Base-by-base conservation (phyloP, 2,113 vertebrate species). In the Gadus macrocephalus region DNA sequence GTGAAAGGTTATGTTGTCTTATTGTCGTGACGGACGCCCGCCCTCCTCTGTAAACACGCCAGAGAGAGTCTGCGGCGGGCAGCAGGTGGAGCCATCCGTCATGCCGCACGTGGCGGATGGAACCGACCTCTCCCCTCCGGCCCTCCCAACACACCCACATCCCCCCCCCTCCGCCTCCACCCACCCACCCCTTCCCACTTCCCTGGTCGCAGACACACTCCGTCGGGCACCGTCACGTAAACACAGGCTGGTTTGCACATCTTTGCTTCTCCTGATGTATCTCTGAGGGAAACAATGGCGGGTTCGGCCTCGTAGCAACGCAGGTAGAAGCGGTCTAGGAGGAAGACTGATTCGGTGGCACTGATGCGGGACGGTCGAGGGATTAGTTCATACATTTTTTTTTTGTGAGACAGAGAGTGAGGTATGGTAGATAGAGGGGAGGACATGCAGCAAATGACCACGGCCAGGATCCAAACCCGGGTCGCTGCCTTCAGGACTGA, bases 1-100 rank as follows among this genome's bases (percentile, higher is more conserved):
- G 83, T 82, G 81, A 85, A 85, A 84, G 82, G 85, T 86, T 82
- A 79, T 73, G 83, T 84, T 84, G 81, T 86, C 79, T 86, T 82
- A 81, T 81, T 80, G 73, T 74, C 77, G 28, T 82, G 85, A 85
- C 86, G 82, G 80, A 80, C 63, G 76, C 76, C 73, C 38, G 12
- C 35, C 31, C 73, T 72, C 75, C 67, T 78, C 71, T 78, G 71
- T 87, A 88, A 86, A 86, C 83, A 87, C 42, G 79, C 83, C 53
- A 55, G 83, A 81, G 83, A 82, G 15, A 28, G 74, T 83, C 71
- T 78, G 72, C 66, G 73, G 70, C 71, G 78, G 72, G 81, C 20
- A 67, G 83, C 85, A 87, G 83, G 84, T 86, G 85, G 78, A 83
- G 64, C 42, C 22, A 71, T 87, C 78, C 78, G 68, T 89, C 81